phyloP scores from a whole-genome alignment of 1,140 invertebrate species.

The Leucophenga varia region DNA sequence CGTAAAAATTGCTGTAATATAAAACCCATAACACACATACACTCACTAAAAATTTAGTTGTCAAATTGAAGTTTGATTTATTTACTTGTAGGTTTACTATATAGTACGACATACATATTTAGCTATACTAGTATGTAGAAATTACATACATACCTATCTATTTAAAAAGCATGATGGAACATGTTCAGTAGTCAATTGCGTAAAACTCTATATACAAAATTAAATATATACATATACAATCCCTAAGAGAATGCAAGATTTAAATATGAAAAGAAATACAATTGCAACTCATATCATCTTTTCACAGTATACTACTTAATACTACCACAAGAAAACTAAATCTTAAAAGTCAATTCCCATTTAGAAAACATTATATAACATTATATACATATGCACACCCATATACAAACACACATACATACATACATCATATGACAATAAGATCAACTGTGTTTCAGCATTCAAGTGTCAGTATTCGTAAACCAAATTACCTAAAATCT shows the following conservation, averaged over 20 bases:
- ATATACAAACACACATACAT: conserved; percentile 12
- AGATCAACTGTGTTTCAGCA: conserved; percentile 55
- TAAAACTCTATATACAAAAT: conserved; percentile 23
- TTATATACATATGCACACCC: conserved; percentile 20
- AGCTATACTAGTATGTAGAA: conserved; percentile 20
- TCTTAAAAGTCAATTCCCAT: no score
- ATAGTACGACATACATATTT: conserved; percentile 22
- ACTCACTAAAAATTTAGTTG: conserved; percentile 20
- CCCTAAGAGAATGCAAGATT: conserved; percentile 15
- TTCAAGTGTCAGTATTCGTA: conserved; percentile 51
- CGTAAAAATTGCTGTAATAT: conserved; percentile 29
- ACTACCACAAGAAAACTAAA: conserved; percentile 12
- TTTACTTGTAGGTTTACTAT: conserved; percentile 29
- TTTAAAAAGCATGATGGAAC: conserved; percentile 38
- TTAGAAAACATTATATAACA: conserved; percentile 29
- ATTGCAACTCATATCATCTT: conserved; percentile 37
- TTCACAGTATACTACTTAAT: conserved; percentile 18
- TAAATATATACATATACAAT: conserved; percentile 26
- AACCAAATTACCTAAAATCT: conserved; percentile 47
- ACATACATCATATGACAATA: conserved; percentile 50
- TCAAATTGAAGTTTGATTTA: conserved; percentile 23
- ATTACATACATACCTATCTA: conserved; percentile 20
- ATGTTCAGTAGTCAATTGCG: conserved; percentile 49
- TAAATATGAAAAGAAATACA: no score
- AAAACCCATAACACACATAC: conserved; percentile 14